These are phyloP conservation scores for Resseliella maxima DNA, from an alignment of 2,888 invertebrate genomes.

Conservation along the genomic window DNA sequence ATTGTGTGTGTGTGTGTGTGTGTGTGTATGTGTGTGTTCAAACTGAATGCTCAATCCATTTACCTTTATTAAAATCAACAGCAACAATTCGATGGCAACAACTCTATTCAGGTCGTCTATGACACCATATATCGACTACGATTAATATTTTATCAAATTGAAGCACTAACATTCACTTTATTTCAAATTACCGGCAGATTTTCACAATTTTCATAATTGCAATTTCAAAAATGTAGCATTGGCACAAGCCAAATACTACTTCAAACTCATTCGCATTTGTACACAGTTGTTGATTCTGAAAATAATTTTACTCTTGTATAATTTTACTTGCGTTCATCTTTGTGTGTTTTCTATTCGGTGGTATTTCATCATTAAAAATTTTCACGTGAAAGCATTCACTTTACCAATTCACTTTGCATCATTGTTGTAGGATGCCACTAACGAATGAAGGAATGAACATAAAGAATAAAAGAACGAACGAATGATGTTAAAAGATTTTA, in stretches of 20 bases:
- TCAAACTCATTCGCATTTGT: no score
- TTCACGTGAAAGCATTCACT: constrained; percentile 4
- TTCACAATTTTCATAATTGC: constrained; percentile 12
- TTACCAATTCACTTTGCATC: background rate
- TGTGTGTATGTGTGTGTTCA: background rate
- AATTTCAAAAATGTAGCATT: background rate
- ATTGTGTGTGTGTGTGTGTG: background rate
- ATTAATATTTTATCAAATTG: constrained; percentile 14
- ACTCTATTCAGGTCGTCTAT: background rate
- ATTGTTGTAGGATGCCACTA: background rate
- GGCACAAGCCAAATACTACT: background rate
- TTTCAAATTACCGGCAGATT: background rate
- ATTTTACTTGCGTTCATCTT: background rate
- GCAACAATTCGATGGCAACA: background rate
- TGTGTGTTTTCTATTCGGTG: background rate
- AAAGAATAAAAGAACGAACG: background rate
- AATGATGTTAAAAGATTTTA: background rate
- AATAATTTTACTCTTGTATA: background rate
- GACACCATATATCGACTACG: background rate
- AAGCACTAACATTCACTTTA: constrained; percentile 13
- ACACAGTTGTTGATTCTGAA: background rate
- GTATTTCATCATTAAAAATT: background rate
- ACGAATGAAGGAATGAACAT: no score
- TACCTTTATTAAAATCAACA: constrained; percentile 20
- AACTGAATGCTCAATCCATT: background rate